Evolutionary conservation across 2,113 vertebrate species (phyloP), one percentile per base, ranked within the genome.

Genomic region (Myotis lucifugus): DNA sequence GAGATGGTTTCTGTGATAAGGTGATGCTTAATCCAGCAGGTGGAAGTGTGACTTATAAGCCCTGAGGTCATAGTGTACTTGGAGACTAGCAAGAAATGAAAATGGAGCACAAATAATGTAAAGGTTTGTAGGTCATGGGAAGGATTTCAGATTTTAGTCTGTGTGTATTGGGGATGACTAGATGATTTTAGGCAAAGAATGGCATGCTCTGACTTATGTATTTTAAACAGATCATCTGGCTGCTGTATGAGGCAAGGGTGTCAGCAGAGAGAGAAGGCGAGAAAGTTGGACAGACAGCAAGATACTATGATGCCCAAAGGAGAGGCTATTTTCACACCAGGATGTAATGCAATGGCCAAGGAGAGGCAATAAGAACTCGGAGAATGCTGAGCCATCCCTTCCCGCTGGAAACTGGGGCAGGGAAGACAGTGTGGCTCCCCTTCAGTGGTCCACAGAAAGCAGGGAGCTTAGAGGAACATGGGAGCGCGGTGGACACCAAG

Each of bases 321-420:
- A 74, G 19, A 32, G 6, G 23, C 11, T 25, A 1, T 9, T 19
- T 81, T 29, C 19, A 46, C 21, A 7, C 23, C 11, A 59, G 50
- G 42, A 21, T 23, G 25, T 19, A 3, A 15, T 0, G 5, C 6
- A 0, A 1, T 2, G 66, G 56, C 42, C n/a, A 11, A 25, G 67
- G 50, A 85, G 79, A 70, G 34, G 34, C 12, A 11, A 5, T n/a
- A 3, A 27, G 67, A 32, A 11, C 34, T 23, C 13, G n/a, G 19
- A 66, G 73, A 52, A 9, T 0, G 6, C 67, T 15, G n/a, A 82
- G 50, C 10, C 56, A 52, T 9, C 54, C 23, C 10, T 8, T 7
- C 32, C 29, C 37, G 11, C 4, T 32, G 52, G 34, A 69, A 76
- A n/a, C 9, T 15, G 37, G n/a, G 18, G 1, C 10, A 13, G 11